Percentiles rank a stretch among this genome's conserved stretches.
phyloP scores from a whole-genome alignment of 2,113 vertebrate species.

The Entosphenus tridentatus region DNA sequence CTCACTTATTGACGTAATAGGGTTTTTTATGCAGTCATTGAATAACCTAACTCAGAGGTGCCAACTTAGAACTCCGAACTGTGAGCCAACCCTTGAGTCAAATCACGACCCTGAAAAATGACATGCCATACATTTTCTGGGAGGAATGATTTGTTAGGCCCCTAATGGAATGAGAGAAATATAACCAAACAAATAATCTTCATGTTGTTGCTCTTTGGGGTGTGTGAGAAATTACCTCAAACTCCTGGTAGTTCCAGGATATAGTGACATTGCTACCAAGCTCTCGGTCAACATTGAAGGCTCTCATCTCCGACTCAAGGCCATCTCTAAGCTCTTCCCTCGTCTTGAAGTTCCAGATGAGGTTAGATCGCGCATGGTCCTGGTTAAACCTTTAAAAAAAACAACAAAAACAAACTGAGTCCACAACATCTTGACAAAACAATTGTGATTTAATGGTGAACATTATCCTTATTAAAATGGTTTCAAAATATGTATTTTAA shows the following conservation, averaged over 20 bases:
- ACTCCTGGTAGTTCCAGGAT: conserved; percentile 97
- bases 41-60: too few relatives aligned
- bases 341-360: conserved; percentile 98
- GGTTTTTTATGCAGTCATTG: too few relatives aligned
- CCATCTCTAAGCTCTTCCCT: conserved; percentile 80
- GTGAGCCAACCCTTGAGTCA: too few relatives aligned
- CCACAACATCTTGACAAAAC: not conserved
- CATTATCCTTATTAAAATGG: not conserved
- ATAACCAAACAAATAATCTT: too few relatives aligned
- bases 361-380: conserved; percentile 69
- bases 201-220: too few relatives aligned
- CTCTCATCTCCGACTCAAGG: conserved; percentile 81
- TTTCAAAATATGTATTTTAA: not conserved
- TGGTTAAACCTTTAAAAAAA: conserved; percentile 53
- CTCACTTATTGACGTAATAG: too few relatives aligned
- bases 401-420: too few relatives aligned
- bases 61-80: too few relatives aligned
- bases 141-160: too few relatives aligned
- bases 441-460: not conserved
- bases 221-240: conserved; percentile 38
- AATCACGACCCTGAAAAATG: too few relatives aligned
- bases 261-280: conserved; percentile 68
- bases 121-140: too few relatives aligned
- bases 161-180: too few relatives aligned
- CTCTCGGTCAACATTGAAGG: conserved; percentile 71